Evolutionary conservation across 2,888 invertebrate species (phyloP), one percentile per base, ranked within the genome.

Genomic region (Lasioglossum oenotherae): DNA sequence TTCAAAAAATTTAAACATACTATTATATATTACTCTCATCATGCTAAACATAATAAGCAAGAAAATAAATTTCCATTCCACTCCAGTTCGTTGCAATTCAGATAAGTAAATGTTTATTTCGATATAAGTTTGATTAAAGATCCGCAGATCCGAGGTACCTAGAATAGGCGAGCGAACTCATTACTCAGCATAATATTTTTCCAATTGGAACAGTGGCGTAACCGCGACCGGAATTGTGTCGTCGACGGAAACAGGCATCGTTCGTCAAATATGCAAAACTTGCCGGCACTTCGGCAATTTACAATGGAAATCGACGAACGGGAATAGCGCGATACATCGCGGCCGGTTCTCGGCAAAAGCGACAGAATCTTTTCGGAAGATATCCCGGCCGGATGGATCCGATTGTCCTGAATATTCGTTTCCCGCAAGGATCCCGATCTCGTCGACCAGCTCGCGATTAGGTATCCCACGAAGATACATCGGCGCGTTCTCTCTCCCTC

Each of bases 231-330:
- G 64, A 69, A 83, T 57, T 46, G 46, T 38, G 81, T 53, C 78
- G 41, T 12, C 14, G 64, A 64, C 10, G 69, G 73, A 73, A 78
- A 46, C 81, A 77, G 81, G 72, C 57, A 67, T 53, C 76, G 85
- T 85, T 90, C 88, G 87, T 90, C 90, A 93, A 92, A 85, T 92
- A 92, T 92, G 90, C 91, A 90, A 92, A 92, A 92, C 87, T 88
- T 92, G 84, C 78, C 79, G 23, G 85, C 84, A 79, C 86, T 86
- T 81, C 78, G 86, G 67, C 84, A 82, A 90, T 93, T 90, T 92
- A 89, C 88, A 91, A 93, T 92, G 90, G 88, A 93, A 90, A 92
- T 92, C 85, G 85, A 57, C 60, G 71, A 74, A 76, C 84, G 76
- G 53, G 75, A 72, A 78, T 67, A 73, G 69, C 75, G 72, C 46